Evolutionary conservation across 2,113 vertebrate species (phyloP), one percentile per base, ranked within the genome.

Genomic region (Lophura nycthemera): DNA sequence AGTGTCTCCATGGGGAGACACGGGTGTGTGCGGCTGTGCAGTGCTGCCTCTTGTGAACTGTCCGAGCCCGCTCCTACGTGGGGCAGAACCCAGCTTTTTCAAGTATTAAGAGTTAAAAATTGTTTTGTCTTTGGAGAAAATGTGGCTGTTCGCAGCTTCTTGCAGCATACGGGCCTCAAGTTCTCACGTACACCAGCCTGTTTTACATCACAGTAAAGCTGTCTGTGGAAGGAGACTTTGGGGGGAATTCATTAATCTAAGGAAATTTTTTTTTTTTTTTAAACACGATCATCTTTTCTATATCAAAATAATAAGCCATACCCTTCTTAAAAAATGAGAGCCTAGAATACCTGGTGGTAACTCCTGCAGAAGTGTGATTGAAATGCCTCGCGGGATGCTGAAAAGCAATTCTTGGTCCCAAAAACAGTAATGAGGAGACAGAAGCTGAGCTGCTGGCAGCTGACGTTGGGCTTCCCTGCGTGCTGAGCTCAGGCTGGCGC

Each of bases 311-410:
- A 81, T 47, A 74, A 72, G 22, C 43, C 22, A 5, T 36, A 11
- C n/a, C 16, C 2, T 0, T 82, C 56, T 65, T 73, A 61, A 85
- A 50, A 89, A 76, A 80, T 54, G 34, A 17, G 45, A 10, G 15
- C 27, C 20, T 74, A 8, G 61, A 67, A 65, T 64, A 69, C 6
- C 50, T 71, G 42, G 30, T 45, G 34, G 38, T 20, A 43, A 52
- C 20, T 69, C 24, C 19, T 52, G 20, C n/a, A 19, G 32, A 56
- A 21, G 14, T 45, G 10, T 24, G 79, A 45, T 7, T 50, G 6
- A 38, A 40, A 11, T 56, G 74, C 34, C 3, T 18, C 0, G 0
- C 45, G 57, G 34, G 80, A 2, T 0, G 0, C 59, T 36, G 2
- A 43, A 86, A 45, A 71, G 11, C 36, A 65, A 8, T 30, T 3